Evolutionary conservation across 2,113 vertebrate genomes (phyloP).

Genomic region (Corvus hawaiiensis): DNA sequence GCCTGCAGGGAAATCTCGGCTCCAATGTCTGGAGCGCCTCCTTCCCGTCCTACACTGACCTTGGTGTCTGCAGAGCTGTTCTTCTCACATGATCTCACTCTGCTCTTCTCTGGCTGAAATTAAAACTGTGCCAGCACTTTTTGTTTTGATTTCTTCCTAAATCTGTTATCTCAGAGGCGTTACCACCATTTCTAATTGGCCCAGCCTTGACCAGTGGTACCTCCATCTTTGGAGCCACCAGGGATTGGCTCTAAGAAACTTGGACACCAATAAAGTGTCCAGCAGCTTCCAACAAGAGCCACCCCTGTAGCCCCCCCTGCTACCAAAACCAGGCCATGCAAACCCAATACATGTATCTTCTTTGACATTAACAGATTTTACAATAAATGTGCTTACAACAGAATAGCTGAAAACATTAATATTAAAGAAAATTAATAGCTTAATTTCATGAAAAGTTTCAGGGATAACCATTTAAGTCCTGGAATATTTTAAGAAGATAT

Average conservation of each 20-base stretch:
- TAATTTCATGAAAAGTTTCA: neutral
- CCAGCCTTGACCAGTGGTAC: neutral
- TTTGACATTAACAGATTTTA: neutral
- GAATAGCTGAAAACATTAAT: neutral
- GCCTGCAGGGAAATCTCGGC: neutral
- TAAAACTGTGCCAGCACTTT: neutral
- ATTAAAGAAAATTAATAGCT: neutral
- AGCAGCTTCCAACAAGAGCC: neutral
- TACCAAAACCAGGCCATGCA: neutral
- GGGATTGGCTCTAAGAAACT: neutral
- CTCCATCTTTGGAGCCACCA: neutral
- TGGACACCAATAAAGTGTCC: neutral
- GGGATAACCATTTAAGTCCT: neutral
- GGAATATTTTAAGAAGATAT: neutral
- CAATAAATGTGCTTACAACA: neutral
- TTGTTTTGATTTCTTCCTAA: neutral
- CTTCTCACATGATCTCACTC: neutral
- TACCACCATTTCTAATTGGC: neutral
- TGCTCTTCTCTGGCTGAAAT: neutral
- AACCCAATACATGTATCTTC: neutral
- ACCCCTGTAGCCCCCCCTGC: neutral
- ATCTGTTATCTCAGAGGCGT: neutral
- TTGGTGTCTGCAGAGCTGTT: neutral
- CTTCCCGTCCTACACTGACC: neutral
- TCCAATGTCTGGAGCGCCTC: fast-evolving